Percentiles rank a stretch among this genome's conserved stretches.
These are phyloP conservation scores for Nemotelus pantherinus DNA, from an alignment of 2,888 invertebrate species.

Conservation along the genomic window DNA sequence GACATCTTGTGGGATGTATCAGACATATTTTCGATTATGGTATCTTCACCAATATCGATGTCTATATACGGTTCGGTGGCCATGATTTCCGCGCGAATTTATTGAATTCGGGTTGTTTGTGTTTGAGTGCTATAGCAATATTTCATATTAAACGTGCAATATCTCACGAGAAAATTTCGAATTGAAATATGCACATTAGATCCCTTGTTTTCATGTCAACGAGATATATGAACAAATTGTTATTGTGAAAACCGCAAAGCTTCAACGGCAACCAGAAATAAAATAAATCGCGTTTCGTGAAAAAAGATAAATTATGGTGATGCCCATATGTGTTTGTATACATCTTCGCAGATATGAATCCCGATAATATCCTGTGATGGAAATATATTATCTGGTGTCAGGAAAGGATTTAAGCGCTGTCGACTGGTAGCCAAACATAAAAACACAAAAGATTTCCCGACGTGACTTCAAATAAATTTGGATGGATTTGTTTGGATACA, in stretches of 20 bases:
- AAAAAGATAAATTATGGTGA: conserved; percentile 21
- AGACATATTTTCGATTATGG: conserved; percentile 3
- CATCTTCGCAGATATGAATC: conserved; percentile 4
- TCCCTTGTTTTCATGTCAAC: too few species aligned
- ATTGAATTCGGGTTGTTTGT: neutral
- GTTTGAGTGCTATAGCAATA: too few species aligned
- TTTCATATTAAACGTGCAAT: too few species aligned
- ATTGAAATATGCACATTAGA: too few species aligned
- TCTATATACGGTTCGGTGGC: conserved; percentile 4
- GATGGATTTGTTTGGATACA: conserved; percentile 38
- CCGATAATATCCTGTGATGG: conserved; percentile 27
- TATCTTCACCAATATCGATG: neutral
- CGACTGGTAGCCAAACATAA: conserved; percentile 2
- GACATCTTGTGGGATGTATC: conserved; percentile 22
- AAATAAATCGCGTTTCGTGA: neutral
- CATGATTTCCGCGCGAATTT: conserved; percentile 18
- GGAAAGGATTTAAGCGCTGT: conserved; percentile 26
- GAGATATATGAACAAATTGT: too few species aligned
- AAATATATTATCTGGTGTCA: conserved; percentile 30
- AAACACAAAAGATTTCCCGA: conserved; percentile 28
- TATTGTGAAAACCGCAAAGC: too few species aligned
- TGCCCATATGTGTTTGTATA: neutral
- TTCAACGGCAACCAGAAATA: too few species aligned
- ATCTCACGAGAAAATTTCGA: too few species aligned
- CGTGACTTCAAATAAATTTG: conserved; percentile 40